Conservation (phyloP, 2,797 vertebrate species). For the Eulemur coronatus region DNA sequence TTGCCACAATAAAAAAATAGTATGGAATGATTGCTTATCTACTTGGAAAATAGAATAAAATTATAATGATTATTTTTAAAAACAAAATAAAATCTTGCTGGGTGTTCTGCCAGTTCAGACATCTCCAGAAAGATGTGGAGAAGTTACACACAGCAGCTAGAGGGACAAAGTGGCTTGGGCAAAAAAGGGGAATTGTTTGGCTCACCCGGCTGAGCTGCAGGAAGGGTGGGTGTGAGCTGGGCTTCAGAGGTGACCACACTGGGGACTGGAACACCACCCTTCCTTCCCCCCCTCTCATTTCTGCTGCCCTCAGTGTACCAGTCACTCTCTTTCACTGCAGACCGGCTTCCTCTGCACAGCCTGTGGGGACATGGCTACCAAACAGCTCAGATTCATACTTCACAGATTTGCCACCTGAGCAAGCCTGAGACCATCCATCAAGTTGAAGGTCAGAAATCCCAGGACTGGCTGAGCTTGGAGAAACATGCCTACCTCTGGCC, state of each 20-base stretch:
- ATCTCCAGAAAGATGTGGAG: background rate
- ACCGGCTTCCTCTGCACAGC: background rate
- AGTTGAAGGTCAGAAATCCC: background rate
- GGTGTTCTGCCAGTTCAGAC: background rate
- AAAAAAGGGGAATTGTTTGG: background rate
- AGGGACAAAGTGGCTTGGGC: background rate
- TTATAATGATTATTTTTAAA: background rate
- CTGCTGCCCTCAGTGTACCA: background rate
- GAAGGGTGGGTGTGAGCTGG: background rate
- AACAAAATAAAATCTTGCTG: background rate
- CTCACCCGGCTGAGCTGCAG: background rate
- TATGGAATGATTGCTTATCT: background rate
- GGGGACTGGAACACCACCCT: background rate
- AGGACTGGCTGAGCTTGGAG: background rate
- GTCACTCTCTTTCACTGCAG: background rate
- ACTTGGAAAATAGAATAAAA: background rate
- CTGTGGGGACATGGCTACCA: rapidly evolving
- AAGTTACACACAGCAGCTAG: background rate
- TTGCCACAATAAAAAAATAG: background rate
- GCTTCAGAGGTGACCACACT: background rate
- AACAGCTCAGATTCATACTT: background rate
- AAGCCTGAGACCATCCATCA: background rate
- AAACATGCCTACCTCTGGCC: background rate
- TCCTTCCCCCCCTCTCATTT: background rate
- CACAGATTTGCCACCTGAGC: background rate